Conservation (phyloP, 2,888 invertebrate genomes). For the Pristionchus exspectatus region DNA sequence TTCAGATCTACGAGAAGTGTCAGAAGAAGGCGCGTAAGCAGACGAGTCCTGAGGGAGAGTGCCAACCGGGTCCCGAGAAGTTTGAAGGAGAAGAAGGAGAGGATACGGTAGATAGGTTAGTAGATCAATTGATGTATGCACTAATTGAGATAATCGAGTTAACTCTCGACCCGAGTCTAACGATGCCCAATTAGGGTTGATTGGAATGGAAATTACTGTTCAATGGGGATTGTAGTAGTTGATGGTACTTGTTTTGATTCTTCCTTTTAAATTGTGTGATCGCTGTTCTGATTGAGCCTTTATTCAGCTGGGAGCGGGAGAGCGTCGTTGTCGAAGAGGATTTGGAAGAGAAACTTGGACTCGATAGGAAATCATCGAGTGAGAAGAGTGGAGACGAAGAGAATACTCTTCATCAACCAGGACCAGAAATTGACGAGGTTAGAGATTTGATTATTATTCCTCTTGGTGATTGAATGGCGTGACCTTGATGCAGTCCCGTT, state of each 20-base stretch:
- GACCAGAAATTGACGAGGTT: conserved; percentile 49
- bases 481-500: conserved; percentile 38
- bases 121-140: not conserved
- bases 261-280: not conserved
- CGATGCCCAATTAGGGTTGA: conserved; percentile 35
- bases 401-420: conserved; percentile 36
- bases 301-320: conserved; percentile 28
- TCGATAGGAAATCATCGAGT: conserved; percentile 7
- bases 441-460: not conserved
- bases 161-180: not conserved
- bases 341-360: not conserved
- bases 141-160: conserved; percentile 27
- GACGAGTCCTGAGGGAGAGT: conserved; percentile 19
- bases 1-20: conserved; percentile 56
- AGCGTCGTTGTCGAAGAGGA: conserved; percentile 33
- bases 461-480: not conserved
- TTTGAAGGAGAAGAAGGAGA: conserved; percentile 39
- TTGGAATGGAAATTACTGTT: not conserved
- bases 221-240: not conserved
- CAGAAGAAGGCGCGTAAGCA: conserved; percentile 50
- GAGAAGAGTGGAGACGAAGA: conserved; percentile 38
- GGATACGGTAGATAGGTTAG: conserved; percentile 53
- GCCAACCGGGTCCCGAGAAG: conserved; percentile 54
- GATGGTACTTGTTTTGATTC: not conserved
- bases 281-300: not conserved